Base-by-base conservation (phyloP, 2,113 vertebrate species). In the Oreochromis aureus region DNA sequence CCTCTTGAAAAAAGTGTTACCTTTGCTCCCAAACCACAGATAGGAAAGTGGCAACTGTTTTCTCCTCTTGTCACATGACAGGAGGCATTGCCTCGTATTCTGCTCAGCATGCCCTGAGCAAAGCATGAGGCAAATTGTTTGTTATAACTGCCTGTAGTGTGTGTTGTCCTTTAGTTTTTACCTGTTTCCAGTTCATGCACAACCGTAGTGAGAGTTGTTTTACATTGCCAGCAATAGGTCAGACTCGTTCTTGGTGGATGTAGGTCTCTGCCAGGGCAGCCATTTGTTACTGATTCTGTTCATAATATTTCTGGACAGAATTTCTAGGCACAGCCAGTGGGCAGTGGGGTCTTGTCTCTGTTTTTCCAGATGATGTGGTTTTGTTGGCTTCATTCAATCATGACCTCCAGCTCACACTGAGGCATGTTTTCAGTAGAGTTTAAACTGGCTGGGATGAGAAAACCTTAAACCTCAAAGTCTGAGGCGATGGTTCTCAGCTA, bases 311-410 rank as follows among this genome's bases (percentile, higher is more conserved):
- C 41, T 2, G 69, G 41, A 46, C 69, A 73, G 39, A 46, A 27
- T 73, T 73, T 73, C 69, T 73, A 46, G 69, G 69, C 39, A 73
- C 41, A 73, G 13, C 1, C 39, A 73, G 41, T 46, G 5, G 36
- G 19, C 4, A 1, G 4, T 22, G 63, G 34, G 19, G 69, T 22
- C 39, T 73, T 73, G 2, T 27, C 66, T 46, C 13, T 2, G 39
- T 73, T 73, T 18, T 73, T 73, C 66, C 39, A 73, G 39, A 73
- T 73, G 66, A 73, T 46, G 69, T 18, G 41, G 69, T 27, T 73
- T 46, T 73, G 41, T 46, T 46, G 9, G 41, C 41, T 73, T 30
- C 22, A 18, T 15, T 73, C 39, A 73, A 10, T 30, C 22, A 16
- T 46, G 8, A 73, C 15, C 69, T 27, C 22, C 41, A 73, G 8